A percentile compares a stretch with the other conserved stretches of the same genome.
These are phyloP conservation scores for Pseudopodoces humilis DNA, from an alignment of 2,113 vertebrate species.

Conservation along the genomic window DNA sequence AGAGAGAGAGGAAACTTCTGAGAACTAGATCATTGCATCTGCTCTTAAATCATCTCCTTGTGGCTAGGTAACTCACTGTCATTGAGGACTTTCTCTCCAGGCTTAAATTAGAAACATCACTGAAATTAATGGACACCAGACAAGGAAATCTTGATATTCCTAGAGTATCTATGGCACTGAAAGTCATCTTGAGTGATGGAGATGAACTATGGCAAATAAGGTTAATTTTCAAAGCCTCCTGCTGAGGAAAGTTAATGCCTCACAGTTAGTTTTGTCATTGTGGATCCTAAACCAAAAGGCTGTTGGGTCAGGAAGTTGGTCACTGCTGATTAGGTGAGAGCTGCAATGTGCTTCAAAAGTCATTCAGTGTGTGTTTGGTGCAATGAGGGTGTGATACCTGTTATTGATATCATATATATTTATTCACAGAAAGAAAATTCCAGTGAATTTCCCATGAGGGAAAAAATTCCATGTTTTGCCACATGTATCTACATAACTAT, in stretches of 20 bases:
- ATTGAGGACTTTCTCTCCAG: not conserved
- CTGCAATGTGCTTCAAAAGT: not conserved
- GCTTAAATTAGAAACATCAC: constrained; percentile 4
- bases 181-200: not conserved
- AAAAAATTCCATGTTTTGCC: not conserved
- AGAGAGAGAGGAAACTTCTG: not conserved
- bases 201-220: not conserved
- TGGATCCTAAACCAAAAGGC: not conserved
- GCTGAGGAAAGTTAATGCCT: not conserved
- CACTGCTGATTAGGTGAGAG: not conserved
- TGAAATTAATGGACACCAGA: not conserved
- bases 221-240: not conserved
- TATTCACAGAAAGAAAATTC: not conserved
- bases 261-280: not conserved
- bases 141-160: not conserved
- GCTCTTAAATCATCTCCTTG: constrained; percentile 10
- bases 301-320: not conserved
- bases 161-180: not conserved
- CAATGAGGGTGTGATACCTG: not conserved
- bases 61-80: not conserved
- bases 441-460: not conserved
- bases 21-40: not conserved
- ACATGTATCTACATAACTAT: not conserved
- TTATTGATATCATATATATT: not conserved
- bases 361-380: not conserved